Percentiles rank a stretch among this genome's conserved stretches.
Evolutionary conservation across 1,140 invertebrate species (phyloP).

Genomic region (Leptinotarsa defecta): DNA sequence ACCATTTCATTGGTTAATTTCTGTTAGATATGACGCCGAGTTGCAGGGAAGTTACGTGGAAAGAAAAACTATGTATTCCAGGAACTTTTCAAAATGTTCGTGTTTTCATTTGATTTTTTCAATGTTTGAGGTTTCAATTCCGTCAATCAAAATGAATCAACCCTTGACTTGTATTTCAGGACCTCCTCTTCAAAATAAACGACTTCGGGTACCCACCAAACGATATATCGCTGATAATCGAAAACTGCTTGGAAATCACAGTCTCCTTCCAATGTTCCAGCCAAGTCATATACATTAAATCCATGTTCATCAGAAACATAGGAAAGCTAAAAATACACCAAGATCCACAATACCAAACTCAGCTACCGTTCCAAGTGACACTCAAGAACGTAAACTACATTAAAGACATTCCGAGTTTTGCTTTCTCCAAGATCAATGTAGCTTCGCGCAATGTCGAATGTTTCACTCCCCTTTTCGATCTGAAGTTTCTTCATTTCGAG

Average conservation of each 20-base stretch:
- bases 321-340: conserved; percentile 46
- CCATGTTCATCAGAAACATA: conserved; percentile 25
- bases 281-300: conserved; percentile 43
- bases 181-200: conserved; percentile 57
- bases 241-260: conserved; percentile 57
- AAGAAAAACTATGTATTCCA: too few species aligned
- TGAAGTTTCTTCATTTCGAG: conserved; percentile 56
- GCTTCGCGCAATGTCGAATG: conserved; percentile 28
- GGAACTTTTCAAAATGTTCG: too few species aligned
- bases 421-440: conserved; percentile 52
- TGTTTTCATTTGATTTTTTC: too few species aligned
- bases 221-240: conserved; percentile 55
- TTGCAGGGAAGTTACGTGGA: too few species aligned
- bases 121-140: too few species aligned
- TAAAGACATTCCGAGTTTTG: conserved; percentile 54
- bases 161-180: conserved; percentile 52
- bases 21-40: too few species aligned
- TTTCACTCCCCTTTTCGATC: conserved; percentile 44
- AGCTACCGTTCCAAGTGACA: conserved; percentile 53
- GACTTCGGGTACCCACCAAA: conserved; percentile 57
- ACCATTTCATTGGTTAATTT: too few species aligned
- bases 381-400: conserved; percentile 59
- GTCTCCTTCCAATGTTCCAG: conserved; percentile 57
- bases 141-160: too few species aligned
- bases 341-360: background rate